phyloP scores from a whole-genome alignment of 1,140 invertebrate species.

The Vollenhovia emeryi region DNA sequence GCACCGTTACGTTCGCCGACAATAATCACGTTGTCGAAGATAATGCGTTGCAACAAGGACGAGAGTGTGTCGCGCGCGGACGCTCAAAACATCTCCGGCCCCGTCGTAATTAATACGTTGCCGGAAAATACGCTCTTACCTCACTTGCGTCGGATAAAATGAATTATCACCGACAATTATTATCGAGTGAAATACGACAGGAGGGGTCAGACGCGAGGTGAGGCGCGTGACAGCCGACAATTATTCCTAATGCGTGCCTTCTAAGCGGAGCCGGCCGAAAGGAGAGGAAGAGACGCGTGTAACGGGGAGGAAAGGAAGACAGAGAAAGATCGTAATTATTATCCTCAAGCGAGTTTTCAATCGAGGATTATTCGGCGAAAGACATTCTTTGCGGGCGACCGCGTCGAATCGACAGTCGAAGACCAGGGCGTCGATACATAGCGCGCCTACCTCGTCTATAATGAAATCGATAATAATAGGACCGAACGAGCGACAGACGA shows the following conservation, averaged over 20 bases:
- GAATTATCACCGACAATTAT: slow-evolving; percentile 71
- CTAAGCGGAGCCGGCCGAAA: slow-evolving; percentile 18
- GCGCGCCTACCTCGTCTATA: background rate
- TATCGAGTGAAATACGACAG: slow-evolving; percentile 65
- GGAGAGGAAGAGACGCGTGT: slow-evolving; percentile 9
- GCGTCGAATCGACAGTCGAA: background rate
- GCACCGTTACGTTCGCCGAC: background rate
- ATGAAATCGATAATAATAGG: slow-evolving; percentile 54
- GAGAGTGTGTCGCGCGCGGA: slow-evolving; percentile 22
- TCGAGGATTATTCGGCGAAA: slow-evolving; percentile 56
- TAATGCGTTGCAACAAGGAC: slow-evolving; percentile 36
- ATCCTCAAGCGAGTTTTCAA: slow-evolving; percentile 12
- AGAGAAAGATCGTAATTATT: slow-evolving; percentile 60
- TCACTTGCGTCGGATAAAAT: slow-evolving; percentile 35
- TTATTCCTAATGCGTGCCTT: slow-evolving; percentile 68
- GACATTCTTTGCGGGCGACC: slow-evolving; percentile 31
- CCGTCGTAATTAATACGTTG: slow-evolving; percentile 62
- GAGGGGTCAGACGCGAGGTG: slow-evolving; percentile 61
- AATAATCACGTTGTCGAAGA: slow-evolving; percentile 12
- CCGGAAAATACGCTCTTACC: slow-evolving; percentile 55
- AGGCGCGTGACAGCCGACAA: slow-evolving; percentile 69
- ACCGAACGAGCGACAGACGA: slow-evolving; percentile 46
- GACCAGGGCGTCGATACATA: background rate
- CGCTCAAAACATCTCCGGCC: slow-evolving; percentile 1
- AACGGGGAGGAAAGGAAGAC: slow-evolving; percentile 29